These are phyloP conservation scores for Mohoua ochrocephala DNA, from an alignment of 2,113 vertebrate species.

Conservation along the genomic window DNA sequence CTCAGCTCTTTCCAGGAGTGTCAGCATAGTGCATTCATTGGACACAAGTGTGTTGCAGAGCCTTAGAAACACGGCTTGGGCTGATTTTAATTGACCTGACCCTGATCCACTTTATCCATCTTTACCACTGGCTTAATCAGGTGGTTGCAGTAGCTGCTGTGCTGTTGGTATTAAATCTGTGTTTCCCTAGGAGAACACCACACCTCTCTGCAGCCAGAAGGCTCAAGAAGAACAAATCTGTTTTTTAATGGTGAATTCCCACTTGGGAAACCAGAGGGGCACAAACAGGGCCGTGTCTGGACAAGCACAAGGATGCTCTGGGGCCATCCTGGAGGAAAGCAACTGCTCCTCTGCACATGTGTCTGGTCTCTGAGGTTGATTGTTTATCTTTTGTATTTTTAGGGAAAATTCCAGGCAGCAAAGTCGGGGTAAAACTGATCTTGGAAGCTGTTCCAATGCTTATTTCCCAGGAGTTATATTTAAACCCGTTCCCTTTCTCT, in stretches of 20 bases:
- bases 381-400: neutral
- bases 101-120: conserved; percentile 55
- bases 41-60: neutral
- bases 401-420: neutral
- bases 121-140: neutral
- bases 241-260: neutral
- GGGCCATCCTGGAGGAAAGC: neutral
- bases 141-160: neutral
- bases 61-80: neutral
- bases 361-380: neutral
- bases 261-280: neutral
- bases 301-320: neutral
- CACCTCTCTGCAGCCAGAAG: neutral
- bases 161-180: neutral
- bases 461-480: conserved; percentile 15
- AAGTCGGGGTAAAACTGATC: neutral
- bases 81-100: conserved; percentile 54
- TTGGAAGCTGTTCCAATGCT: neutral
- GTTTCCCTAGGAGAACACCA: neutral
- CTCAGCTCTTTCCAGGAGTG: conserved; percentile 18
- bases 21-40: neutral
- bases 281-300: neutral
- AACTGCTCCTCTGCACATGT: neutral
- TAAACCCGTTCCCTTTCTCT: neutral
- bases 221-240: neutral